Evolutionary conservation across 1,140 invertebrate species (phyloP), one percentile per base, ranked within the genome.

Genomic region (Popillia japonica): DNA sequence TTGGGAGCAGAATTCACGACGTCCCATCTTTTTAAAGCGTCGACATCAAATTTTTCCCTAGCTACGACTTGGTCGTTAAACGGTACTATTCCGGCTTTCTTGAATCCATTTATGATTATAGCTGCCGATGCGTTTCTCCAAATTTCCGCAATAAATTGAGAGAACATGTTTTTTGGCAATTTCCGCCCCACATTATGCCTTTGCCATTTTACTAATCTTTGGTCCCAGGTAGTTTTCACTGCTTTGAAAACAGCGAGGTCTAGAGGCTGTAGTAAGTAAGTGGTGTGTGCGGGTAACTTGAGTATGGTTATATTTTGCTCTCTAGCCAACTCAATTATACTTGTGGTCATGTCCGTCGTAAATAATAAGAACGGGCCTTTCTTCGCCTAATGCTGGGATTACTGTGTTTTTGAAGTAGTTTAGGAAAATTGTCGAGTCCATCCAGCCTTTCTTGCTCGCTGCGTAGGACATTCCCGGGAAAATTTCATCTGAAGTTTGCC

Each of bases 271-370:
- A 86, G 80, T 40, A 85, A 55, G 72, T 85, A 83, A 40, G 80
- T 85, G 40, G 83, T 85, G 75, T 86, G 84, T 72, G 85, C 78
- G 23, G 83, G 86, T 17, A 86, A 76, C 77, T 85, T 87, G 9
- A 86, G 72, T 22, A 80, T 78, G 22, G 81, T 84, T 44, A 86
- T 81, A 75, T 82, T 74, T 79, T 81, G 23, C 78, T 83, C 42
- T 78, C 80, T 80, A 44, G 85, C 84, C 77, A 78, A 78, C 61
- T 85, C 78, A 72, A 85, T 82, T 17, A 86, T 72, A 76, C 82
- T 80, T 42, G 82, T 77, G 61, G 73, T 80, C 17, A 80, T 87
- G 85, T 10, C 83, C 85, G 81, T 87, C 85, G 81, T 84, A 86
- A 83, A 87, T 80, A 55, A 85, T 61, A 59, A 85, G 40, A 42